Conservation (phyloP, 2,888 invertebrate genomes). For the Smittia aterrima region DNA sequence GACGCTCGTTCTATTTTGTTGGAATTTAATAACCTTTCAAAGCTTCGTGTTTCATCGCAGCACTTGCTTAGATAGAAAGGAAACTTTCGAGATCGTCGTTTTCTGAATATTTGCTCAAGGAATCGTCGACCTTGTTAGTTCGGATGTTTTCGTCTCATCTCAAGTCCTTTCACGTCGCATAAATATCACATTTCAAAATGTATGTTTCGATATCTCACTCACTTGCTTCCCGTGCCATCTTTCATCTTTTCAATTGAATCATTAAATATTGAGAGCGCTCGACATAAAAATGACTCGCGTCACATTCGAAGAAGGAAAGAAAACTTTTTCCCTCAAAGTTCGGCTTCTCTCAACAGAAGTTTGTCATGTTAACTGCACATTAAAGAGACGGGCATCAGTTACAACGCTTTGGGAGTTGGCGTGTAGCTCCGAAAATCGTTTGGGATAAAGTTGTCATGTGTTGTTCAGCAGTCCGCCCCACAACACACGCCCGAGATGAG, state of each 20-base stretch:
- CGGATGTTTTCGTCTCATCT: no score
- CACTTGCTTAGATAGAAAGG: no score
- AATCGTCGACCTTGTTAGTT: no score
- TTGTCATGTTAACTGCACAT: conserved; percentile 35
- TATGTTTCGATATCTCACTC: no score
- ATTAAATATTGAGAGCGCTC: conserved; percentile 34
- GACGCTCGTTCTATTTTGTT: not conserved
- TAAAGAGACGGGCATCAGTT: conserved; percentile 31
- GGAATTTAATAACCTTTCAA: not conserved
- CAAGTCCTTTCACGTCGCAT: no score
- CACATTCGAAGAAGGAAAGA: no score
- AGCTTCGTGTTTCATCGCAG: no score
- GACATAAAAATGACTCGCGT: conserved; percentile 5
- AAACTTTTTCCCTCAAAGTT: not conserved
- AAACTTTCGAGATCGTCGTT: no score
- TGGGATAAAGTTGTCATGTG: conserved; percentile 28
- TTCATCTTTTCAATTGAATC: conserved; percentile 20
- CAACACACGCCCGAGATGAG: not conserved
- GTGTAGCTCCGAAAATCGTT: conserved; percentile 6
- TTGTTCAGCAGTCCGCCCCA: not conserved
- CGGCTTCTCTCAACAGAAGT: not conserved
- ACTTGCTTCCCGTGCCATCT: not conserved
- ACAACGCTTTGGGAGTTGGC: not conserved
- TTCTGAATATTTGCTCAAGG: no score
- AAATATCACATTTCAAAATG: no score